Conservation (phyloP, 2,797 vertebrate species). For the Labeo calbasu region DNA sequence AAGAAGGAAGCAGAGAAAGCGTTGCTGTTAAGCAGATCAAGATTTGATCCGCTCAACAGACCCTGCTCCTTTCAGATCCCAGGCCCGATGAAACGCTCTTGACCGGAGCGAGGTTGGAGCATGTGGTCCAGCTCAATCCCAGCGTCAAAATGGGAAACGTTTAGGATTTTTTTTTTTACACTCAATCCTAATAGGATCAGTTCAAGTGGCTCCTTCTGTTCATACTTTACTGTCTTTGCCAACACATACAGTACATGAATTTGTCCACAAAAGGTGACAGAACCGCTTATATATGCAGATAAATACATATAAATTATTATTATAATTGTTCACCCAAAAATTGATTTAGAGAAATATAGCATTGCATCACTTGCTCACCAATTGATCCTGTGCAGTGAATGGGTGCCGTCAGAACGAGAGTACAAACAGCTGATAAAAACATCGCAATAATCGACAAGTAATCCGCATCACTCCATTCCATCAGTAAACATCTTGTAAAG, state of each 20-base stretch:
- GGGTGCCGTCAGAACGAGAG: background rate
- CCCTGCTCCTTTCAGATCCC: slow-evolving; percentile 9
- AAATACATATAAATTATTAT: background rate
- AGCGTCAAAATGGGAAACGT: slow-evolving; percentile 37
- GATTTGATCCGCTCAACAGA: background rate
- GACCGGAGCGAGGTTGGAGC: slow-evolving; percentile 40
- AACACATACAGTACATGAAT: background rate
- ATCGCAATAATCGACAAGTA: too few species aligned
- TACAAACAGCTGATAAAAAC: too few species aligned
- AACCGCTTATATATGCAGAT: background rate
- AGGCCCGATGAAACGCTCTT: slow-evolving; percentile 52
- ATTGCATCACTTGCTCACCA: background rate
- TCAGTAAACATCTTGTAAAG: too few species aligned
- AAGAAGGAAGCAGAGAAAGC: slow-evolving; percentile 1
- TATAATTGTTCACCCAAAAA: slow-evolving; percentile 11
- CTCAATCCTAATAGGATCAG: slow-evolving; percentile 60
- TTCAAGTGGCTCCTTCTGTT: slow-evolving; percentile 47
- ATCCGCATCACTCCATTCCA: too few species aligned
- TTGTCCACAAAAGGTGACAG: background rate
- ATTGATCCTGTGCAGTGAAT: background rate
- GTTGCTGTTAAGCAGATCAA: background rate
- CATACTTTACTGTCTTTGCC: background rate
- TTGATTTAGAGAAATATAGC: background rate
- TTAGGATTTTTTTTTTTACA: slow-evolving; percentile 44
- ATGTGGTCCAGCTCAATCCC: slow-evolving; percentile 56